Evolutionary conservation across 2,113 vertebrate genomes (phyloP).

Genomic region (Eulemur rufifrons): DNA sequence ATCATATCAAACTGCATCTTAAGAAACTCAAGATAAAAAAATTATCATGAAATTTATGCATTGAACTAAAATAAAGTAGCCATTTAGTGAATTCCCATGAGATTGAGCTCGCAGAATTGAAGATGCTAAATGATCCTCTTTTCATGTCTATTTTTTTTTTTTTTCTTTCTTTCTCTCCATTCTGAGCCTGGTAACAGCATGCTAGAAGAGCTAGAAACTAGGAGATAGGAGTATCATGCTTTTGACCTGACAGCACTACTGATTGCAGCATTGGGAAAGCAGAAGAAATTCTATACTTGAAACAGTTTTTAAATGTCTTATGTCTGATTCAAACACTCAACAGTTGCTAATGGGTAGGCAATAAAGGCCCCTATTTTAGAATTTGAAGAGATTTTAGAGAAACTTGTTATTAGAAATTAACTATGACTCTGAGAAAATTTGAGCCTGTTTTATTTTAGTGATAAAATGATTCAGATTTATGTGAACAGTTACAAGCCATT

Average conservation of each 20-base stretch:
- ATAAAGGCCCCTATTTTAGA: neutral
- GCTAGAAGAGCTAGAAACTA: neutral
- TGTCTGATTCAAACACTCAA: neutral
- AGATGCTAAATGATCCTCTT: neutral
- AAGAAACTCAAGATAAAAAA: conserved; percentile 20
- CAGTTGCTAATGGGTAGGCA: neutral
- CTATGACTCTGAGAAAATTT: neutral
- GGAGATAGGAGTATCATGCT: neutral
- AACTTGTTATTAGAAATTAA: conserved; percentile 18
- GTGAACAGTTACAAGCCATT: neutral
- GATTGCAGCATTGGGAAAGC: neutral
- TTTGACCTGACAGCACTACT: neutral
- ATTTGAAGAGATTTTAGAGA: neutral
- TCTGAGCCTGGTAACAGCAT: neutral
- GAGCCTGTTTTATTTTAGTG: neutral
- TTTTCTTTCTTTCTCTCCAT: neutral
- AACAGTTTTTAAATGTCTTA: neutral
- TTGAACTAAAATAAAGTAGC: neutral
- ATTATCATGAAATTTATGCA: neutral
- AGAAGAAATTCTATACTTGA: neutral
- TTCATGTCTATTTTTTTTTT: neutral
- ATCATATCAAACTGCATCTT: neutral
- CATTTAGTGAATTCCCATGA: neutral
- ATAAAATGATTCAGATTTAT: neutral
- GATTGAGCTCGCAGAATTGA: neutral